A percentile compares a stretch with the other conserved stretches of the same genome.
Conservation (phyloP, 2,113 vertebrate genomes). For the Amblyopsis rosae region DNA sequence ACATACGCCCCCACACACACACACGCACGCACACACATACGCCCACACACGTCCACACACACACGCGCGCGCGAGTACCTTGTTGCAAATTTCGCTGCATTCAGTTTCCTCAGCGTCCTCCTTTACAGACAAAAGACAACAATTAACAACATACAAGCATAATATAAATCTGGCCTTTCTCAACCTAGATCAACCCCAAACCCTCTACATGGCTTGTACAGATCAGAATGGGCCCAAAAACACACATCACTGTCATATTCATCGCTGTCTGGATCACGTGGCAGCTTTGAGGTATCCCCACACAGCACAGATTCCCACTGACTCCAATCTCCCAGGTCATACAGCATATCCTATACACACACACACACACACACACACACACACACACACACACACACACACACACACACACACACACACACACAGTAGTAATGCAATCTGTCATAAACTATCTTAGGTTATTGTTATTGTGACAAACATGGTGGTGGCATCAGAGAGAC, state of each 20-base stretch:
- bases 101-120: no score
- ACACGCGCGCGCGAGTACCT: no score
- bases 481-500: background rate
- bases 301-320: conserved; percentile 84
- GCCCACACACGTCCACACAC: no score
- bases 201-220: no score
- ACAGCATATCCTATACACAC: conserved; percentile 79
- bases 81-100: no score
- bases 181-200: no score
- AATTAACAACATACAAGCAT: no score
- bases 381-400: background rate
- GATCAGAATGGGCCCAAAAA: background rate
- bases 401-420: background rate
- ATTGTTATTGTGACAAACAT: no score
- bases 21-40: no score
- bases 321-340: conserved; percentile 80
- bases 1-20: no score
- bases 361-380: background rate
- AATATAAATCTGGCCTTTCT: background rate
- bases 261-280: conserved; percentile 45
- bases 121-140: no score
- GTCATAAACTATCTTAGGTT: background rate
- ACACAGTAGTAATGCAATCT: background rate
- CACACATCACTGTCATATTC: conserved; percentile 43
- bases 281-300: conserved; percentile 31